Percentiles rank a stretch among this genome's conserved stretches.
phyloP scores from a whole-genome alignment of 2,113 vertebrate genomes.

The Mungos mungo region DNA sequence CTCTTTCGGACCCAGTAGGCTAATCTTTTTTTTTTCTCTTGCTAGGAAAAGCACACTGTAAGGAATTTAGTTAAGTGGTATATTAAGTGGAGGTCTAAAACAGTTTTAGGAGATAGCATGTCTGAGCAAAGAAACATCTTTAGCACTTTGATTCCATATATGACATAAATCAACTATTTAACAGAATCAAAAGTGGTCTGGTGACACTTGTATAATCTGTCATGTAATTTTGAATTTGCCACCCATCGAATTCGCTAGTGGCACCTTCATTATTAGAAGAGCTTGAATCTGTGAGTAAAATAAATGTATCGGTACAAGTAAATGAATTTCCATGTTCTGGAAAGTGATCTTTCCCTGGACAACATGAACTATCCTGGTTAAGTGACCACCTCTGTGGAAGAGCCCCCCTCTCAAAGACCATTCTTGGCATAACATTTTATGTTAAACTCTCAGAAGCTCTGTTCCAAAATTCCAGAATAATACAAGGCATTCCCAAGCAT shows the following conservation, averaged over 20 bases:
- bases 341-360: neutral
- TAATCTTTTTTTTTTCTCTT: conserved; percentile 67
- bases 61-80: conserved; percentile 1
- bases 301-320: conserved; percentile 48
- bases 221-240: neutral
- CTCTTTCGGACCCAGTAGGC: conserved; percentile 70
- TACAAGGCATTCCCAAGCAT: neutral
- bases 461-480: neutral
- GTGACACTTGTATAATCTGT: conserved; percentile 15
- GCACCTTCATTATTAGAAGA: conserved; percentile 26
- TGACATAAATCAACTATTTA: conserved; percentile 57
- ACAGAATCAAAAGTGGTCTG: neutral
- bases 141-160: conserved; percentile 63
- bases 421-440: neutral
- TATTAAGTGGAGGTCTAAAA: neutral
- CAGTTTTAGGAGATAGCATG: conserved; percentile 63
- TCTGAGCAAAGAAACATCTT: conserved; percentile 52
- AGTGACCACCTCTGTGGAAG: neutral
- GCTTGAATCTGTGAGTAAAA: conserved; percentile 47
- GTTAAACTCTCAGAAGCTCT: neutral
- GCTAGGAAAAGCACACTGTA: conserved; percentile 38
- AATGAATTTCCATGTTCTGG: neutral
- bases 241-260: neutral
- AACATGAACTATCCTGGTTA: neutral
- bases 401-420: conserved; percentile 43